Evolutionary conservation across 2,113 vertebrate genomes (phyloP).

Genomic region (Lasiurus borealis): DNA sequence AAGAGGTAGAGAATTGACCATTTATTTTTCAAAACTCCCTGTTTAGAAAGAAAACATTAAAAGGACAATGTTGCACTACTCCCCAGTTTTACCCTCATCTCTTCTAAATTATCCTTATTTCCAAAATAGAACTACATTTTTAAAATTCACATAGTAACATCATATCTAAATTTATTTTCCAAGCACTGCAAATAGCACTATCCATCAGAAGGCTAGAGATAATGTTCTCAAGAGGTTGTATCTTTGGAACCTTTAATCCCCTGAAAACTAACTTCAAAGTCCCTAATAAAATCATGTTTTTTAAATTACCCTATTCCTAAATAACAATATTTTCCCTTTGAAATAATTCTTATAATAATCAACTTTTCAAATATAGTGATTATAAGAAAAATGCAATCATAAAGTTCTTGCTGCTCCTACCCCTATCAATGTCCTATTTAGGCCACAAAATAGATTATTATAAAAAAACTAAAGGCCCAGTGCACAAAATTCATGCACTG

Average conservation of each 20-base stretch:
- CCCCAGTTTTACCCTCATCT: background rate
- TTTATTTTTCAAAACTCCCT: conserved; percentile 97
- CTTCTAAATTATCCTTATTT: background rate
- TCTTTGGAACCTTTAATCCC: background rate
- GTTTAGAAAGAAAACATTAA: conserved; percentile 61
- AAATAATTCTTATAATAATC: background rate
- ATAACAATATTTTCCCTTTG: background rate
- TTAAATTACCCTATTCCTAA: background rate
- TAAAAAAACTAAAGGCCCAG: too few species aligned
- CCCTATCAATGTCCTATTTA: background rate
- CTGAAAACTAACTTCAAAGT: background rate
- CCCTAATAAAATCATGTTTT: background rate
- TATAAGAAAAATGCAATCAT: background rate
- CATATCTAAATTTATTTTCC: background rate
- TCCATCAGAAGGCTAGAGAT: background rate
- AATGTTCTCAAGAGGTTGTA: background rate
- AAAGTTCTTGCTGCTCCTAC: background rate
- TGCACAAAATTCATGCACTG: too few species aligned
- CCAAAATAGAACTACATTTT: background rate
- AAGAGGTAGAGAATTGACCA: conserved; percentile 98
- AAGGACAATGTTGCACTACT: background rate
- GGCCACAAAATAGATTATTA: background rate
- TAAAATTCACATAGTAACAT: background rate
- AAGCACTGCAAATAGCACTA: fast-evolving
- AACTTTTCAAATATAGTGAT: background rate